Evolutionary conservation across 2,888 invertebrate species (phyloP).

Genomic region (Rhopalosiphum nymphaeae): DNA sequence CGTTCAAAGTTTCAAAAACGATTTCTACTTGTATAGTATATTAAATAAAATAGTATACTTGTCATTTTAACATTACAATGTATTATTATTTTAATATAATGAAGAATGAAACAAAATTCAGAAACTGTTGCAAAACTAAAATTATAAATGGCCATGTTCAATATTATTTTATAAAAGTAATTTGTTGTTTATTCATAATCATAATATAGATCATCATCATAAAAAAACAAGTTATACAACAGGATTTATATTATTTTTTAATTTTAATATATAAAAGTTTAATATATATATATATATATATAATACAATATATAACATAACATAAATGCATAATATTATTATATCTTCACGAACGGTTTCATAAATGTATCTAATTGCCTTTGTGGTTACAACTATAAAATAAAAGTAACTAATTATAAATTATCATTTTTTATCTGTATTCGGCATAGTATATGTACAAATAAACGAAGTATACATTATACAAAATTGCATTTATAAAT

Average conservation of each 20-base stretch:
- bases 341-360: not conserved
- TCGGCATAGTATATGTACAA: not conserved
- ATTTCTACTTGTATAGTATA: not conserved
- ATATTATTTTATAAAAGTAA: not conserved
- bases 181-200: not conserved
- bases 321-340: not conserved
- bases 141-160: not conserved
- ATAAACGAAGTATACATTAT: not conserved
- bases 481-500: not conserved
- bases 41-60: not conserved
- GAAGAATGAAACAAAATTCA: not conserved
- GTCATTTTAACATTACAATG: not conserved
- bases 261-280: not conserved
- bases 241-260: not conserved
- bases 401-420: not conserved
- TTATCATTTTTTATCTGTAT: not conserved
- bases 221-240: not conserved
- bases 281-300: not conserved
- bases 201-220: not conserved
- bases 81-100: not conserved
- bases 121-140: not conserved
- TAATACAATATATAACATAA: not conserved
- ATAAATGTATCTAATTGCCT: not conserved
- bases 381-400: not conserved
- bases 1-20: slow-evolving; percentile 36